Conservation (phyloP, 2,888 invertebrate species). For the Platycnemis pennipes region DNA sequence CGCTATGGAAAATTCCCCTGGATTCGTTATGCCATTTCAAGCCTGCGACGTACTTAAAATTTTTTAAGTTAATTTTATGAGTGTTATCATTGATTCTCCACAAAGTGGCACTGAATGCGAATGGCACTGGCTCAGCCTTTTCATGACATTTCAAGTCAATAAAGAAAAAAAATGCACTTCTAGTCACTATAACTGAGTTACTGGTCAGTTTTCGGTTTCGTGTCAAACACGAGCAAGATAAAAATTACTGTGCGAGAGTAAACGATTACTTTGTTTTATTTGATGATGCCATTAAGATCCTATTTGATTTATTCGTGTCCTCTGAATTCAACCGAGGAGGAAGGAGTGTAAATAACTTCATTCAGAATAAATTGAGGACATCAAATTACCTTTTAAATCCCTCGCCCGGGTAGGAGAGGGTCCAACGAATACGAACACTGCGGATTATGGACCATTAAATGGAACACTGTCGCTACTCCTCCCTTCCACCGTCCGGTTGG, state of each 20-base stretch:
- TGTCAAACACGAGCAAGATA: neutral
- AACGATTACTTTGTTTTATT: neutral
- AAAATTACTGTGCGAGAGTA: neutral
- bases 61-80: too few relatives aligned
- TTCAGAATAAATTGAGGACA: neutral
- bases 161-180: neutral
- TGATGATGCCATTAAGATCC: neutral
- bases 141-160: neutral
- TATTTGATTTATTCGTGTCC: neutral
- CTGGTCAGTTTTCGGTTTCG: neutral
- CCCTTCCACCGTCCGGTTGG: neutral
- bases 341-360: neutral
- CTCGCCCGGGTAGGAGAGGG: neutral
- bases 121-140: neutral
- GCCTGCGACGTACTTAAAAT: too few relatives aligned
- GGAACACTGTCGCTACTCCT: neutral
- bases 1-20: too few relatives aligned
- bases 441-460: neutral
- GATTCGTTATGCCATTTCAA: too few relatives aligned
- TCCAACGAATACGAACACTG: neutral
- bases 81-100: too few relatives aligned
- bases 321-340: neutral
- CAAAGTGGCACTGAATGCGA: neutral
- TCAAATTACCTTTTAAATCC: neutral
- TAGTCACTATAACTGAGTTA: neutral